These are phyloP conservation scores for Bryconaethiops microstoma DNA, from an alignment of 2,797 vertebrate genomes.

Conservation along the genomic window DNA sequence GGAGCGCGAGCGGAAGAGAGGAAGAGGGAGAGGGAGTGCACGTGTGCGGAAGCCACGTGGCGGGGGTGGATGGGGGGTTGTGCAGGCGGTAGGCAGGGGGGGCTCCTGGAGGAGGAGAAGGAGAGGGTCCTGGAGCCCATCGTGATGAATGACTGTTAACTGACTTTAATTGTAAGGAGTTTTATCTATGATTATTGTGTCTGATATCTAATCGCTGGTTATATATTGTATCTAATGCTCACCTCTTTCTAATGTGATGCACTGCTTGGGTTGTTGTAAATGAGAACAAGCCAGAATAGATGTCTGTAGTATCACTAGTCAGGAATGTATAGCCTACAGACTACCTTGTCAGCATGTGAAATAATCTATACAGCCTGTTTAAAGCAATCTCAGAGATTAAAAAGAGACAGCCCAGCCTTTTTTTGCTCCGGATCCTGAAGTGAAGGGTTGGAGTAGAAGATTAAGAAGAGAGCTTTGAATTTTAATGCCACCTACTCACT, in stretches of 20 bases:
- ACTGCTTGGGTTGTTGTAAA: not conserved
- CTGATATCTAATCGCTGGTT: not conserved
- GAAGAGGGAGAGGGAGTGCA: slow-evolving; percentile 73
- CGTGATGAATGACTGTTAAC: not conserved
- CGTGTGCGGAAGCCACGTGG: slow-evolving; percentile 76
- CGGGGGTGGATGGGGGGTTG: slow-evolving; percentile 41
- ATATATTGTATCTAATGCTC: not conserved
- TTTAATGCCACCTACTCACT: slow-evolving; percentile 51
- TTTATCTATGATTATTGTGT: not conserved
- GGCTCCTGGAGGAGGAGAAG: not conserved
- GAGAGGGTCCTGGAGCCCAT: not conserved
- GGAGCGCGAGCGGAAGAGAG: slow-evolving; percentile 75
- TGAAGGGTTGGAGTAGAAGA: slow-evolving; percentile 41
- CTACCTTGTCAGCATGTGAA: not conserved
- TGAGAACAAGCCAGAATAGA: not conserved
- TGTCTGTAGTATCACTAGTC: not conserved
- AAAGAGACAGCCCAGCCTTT: slow-evolving; percentile 1
- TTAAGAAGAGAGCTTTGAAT: slow-evolving; percentile 51
- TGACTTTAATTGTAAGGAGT: not conserved
- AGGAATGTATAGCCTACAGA: not conserved
- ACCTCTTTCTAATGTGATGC: not conserved
- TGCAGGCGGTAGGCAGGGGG: slow-evolving; percentile 46
- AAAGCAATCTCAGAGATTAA: slow-evolving; percentile 25
- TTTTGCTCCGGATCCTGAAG: slow-evolving; percentile 1
- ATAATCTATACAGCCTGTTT: not conserved